phyloP scores from a whole-genome alignment of 2,113 vertebrate genomes.

The Piprites chloris region DNA sequence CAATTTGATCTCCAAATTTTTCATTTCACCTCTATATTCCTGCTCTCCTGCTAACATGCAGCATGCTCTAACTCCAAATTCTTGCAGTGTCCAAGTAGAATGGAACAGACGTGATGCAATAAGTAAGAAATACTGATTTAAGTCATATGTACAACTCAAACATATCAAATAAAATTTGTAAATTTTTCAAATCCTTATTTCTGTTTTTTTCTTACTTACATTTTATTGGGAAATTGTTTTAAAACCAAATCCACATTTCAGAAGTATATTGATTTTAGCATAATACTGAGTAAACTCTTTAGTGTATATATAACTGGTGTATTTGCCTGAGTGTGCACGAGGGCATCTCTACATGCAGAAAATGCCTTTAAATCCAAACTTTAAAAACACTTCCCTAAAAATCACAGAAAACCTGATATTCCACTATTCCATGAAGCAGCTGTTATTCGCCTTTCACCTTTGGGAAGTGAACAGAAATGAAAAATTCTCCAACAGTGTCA shows the following conservation, averaged over 20 bases:
- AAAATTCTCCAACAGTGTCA: background rate
- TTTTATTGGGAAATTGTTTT: background rate
- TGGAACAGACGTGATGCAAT: background rate
- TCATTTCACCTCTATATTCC: background rate
- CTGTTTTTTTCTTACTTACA: background rate
- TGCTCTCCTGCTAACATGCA: background rate
- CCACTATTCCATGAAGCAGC: background rate
- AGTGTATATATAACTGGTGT: background rate
- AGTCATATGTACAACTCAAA: background rate
- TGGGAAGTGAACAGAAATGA: background rate
- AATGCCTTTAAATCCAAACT: background rate
- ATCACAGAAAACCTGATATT: background rate
- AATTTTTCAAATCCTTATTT: background rate
- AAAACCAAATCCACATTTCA: background rate
- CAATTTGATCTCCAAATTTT: background rate
- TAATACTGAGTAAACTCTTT: background rate
- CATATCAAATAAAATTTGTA: background rate
- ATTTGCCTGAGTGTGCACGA: accelerated
- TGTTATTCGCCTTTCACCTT: background rate
- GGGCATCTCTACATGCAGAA: background rate
- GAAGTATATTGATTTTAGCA: background rate
- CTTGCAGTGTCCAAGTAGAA: background rate
- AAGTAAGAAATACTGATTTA: background rate
- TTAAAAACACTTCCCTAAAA: background rate
- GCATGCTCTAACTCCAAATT: background rate